Conservation (phyloP, 2,113 vertebrate genomes). For the sheep (Ovis aries) region DNA sequence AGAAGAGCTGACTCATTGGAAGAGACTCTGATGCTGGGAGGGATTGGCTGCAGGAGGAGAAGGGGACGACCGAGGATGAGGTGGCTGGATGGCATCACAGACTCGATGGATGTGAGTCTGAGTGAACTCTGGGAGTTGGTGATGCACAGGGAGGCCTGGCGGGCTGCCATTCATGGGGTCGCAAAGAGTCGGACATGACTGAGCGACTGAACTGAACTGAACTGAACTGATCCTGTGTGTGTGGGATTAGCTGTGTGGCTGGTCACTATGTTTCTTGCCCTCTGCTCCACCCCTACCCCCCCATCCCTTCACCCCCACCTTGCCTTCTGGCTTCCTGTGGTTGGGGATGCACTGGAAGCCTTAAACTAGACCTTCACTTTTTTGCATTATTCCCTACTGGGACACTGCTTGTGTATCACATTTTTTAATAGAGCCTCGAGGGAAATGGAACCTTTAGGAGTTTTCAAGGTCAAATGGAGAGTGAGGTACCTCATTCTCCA, state of each 20-base stretch:
- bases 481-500: not conserved
- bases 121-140: too few relatives aligned
- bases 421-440: not conserved
- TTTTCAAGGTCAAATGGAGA: not conserved
- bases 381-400: not conserved
- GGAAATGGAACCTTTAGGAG: not conserved
- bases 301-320: not conserved
- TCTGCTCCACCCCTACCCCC: rapidly evolving
- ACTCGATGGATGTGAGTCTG: too few relatives aligned
- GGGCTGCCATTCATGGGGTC: too few relatives aligned
- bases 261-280: not conserved
- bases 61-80: too few relatives aligned
- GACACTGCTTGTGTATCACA: not conserved
- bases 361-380: not conserved
- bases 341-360: not conserved
- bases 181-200: too few relatives aligned
- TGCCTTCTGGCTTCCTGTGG: not conserved
- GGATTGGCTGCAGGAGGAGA: too few relatives aligned
- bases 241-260: not conserved
- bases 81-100: too few relatives aligned
- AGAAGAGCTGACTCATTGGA: too few relatives aligned
- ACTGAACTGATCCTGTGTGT: not conserved
- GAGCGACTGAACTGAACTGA: too few relatives aligned
- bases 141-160: too few relatives aligned
- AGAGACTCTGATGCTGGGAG: too few relatives aligned